Base-by-base conservation (phyloP, 2,113 vertebrate genomes). In the Sterrhoptilus dennistouni region DNA sequence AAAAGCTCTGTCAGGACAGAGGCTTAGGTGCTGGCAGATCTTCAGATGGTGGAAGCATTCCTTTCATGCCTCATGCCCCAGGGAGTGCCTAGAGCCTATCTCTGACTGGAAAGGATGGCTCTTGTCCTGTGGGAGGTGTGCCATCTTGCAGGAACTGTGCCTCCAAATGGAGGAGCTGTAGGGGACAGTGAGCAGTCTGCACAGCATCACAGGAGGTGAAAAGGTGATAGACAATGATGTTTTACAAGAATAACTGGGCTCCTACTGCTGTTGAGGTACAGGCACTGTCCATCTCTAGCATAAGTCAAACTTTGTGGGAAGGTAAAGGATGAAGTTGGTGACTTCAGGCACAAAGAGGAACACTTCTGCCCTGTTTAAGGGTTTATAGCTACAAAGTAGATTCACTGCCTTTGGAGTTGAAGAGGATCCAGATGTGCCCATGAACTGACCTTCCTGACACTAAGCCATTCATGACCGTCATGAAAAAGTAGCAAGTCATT, bases 181-280 rank as follows among this genome's bases (percentile, higher is more conserved):
- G 25, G 8, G 36, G 8, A 12, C 21, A 35, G 24, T 12, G 24
- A 24, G 15, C 23, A 44, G 13, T 33, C 35, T 70, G 21, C 16
- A 13, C 4, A 71, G 15, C 33, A 14, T 21, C 23, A 36, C 14
- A 27, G 23, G 36, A 47, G 17, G 18, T 52, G 17, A 76, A 75
- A 76, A 11, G 2, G 10, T 71, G 45, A 5, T 9, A 66, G 15
- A 47, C 9, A 57, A 80, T 5, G 17, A 56, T n/a, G 14, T 81
- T 87, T 38, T 23, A 36, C 23, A 54, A 12, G 59, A 47, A 40
- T 15, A 52, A 4, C 69, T 56, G 17, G 14, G 53, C 16, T 9
- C 1, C 47, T 66, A 0, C 6, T 8, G 2, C 25, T 61, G 11
- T 3, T 45, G 28, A 80, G 6, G 8, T 31, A 17, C 12, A 50